phyloP scores from a whole-genome alignment of 2,113 vertebrate genomes.

The Actenoides hombroni region DNA sequence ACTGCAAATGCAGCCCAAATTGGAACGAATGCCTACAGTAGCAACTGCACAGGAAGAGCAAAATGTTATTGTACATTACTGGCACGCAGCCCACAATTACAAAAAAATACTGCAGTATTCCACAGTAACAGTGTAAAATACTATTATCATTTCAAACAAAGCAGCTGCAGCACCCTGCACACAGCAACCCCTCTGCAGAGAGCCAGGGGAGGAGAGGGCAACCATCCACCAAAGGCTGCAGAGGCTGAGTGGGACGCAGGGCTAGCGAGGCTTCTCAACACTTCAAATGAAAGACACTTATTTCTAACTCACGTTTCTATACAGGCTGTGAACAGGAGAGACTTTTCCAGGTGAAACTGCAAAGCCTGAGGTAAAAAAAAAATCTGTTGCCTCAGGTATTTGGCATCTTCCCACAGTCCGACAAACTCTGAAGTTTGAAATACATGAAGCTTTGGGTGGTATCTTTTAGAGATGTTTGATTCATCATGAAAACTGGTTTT shows the following conservation, averaged over 20 bases:
- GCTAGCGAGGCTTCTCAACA: not conserved
- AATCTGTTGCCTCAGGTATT: not conserved
- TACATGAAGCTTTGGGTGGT: not conserved
- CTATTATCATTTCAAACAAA: conserved; percentile 48
- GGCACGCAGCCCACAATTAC: conserved; percentile 15
- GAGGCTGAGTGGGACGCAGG: accelerated
- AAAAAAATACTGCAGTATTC: conserved; percentile 53
- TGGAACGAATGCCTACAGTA: conserved; percentile 52
- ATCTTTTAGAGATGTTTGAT: not conserved
- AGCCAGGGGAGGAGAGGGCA: not conserved
- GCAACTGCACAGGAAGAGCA: conserved; percentile 62
- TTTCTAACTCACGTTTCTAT: not conserved
- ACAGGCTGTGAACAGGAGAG: not conserved
- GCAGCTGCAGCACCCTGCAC: conserved; percentile 4
- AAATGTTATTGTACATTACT: conserved; percentile 59
- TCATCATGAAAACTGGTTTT: not conserved
- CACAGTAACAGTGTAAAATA: conserved; percentile 16
- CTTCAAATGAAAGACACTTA: not conserved
- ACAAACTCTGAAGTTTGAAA: not conserved
- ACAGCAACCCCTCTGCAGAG: not conserved
- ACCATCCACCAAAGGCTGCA: not conserved
- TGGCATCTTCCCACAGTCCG: not conserved
- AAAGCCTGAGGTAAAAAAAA: not conserved
- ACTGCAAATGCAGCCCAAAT: conserved; percentile 36
- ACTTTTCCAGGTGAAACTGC: not conserved